Evolutionary conservation across 2,888 invertebrate species (phyloP), one percentile per base, ranked within the genome.

Genomic region (Ctenicera cuprea): DNA sequence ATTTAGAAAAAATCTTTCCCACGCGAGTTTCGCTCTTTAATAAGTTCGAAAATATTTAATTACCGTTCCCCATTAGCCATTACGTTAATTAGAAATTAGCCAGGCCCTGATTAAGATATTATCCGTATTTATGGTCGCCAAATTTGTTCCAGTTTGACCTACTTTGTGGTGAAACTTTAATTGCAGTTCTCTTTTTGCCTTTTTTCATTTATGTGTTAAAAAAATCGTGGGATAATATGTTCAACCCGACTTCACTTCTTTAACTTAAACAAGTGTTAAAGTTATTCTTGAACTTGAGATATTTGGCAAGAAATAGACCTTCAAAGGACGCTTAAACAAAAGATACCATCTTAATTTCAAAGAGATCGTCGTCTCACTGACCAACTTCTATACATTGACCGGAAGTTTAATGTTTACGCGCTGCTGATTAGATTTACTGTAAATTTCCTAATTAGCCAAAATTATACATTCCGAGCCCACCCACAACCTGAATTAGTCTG

Each of bases 311-410:
- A 54, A 54, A 26, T 12, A 54, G 54, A 54, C 54, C 54, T 54
- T 30, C 54, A 54, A 54, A 54, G 54, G 54, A 22, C 54, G 54
- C 22, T 9, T 11, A 22, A 52, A 26, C 5, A n/a, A 1, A 30
- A 30, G 30, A 48, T 48, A 48, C 41, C 20, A 54, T 30, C 54
- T 48, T 33, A 8, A 65, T n/a, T 52, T 52, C 14, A 65, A 52
- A 37, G 50, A 54, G 50, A 54, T 68, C 69, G 26, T 50, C 68
- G 26, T 50, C 68, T 68, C 45, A 68, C 68, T 68, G 68, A 61
- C 68, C 68, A 68, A 68, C 41, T 66, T 67, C 45, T 41, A 18
- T 12, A 18, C 22, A 37, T 41, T 52, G 61, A 68, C 54, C 52
- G 68, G 68, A 68, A 68, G 61, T 61, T 41, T 20, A 16, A 43